Evolutionary conservation across 2,113 vertebrate species (phyloP).

Genomic region (Hippocampus comes): DNA sequence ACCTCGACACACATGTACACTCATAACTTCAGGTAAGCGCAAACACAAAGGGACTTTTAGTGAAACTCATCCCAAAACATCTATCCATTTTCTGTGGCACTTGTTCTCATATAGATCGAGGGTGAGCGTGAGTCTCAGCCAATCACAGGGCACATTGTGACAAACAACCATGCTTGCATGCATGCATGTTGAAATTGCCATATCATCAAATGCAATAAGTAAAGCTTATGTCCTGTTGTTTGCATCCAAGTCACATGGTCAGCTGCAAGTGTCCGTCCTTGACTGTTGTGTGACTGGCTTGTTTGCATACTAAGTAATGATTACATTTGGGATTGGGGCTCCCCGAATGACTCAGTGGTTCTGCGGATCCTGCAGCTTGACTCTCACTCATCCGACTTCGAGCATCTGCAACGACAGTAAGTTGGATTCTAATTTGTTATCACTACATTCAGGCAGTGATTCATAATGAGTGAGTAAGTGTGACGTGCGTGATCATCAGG

Average conservation of each 20-base stretch:
- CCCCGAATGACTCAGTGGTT: slow-evolving; percentile 20
- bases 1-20: slow-evolving; percentile 4
- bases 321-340: slow-evolving; percentile 27
- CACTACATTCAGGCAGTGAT: not conserved
- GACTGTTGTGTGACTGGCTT: slow-evolving; percentile 26
- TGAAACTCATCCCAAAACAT: not conserved
- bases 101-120: not conserved
- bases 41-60: not conserved
- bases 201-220: not conserved
- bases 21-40: too few relatives aligned
- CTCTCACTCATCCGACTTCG: not conserved
- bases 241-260: slow-evolving; percentile 19
- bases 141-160: not conserved
- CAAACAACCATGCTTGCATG: not conserved
- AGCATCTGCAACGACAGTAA: slow-evolving; percentile 32
- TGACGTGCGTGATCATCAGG: not conserved
- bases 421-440: slow-evolving; percentile 21
- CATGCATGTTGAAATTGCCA: not conserved
- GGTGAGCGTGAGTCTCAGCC: not conserved
- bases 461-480: not conserved
- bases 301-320: slow-evolving; percentile 59
- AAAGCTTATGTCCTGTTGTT: slow-evolving; percentile 10
- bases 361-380: not conserved
- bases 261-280: slow-evolving; percentile 49
- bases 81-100: not conserved